Conservation (phyloP, 2,888 invertebrate species). For the Oscheius sp. region DNA sequence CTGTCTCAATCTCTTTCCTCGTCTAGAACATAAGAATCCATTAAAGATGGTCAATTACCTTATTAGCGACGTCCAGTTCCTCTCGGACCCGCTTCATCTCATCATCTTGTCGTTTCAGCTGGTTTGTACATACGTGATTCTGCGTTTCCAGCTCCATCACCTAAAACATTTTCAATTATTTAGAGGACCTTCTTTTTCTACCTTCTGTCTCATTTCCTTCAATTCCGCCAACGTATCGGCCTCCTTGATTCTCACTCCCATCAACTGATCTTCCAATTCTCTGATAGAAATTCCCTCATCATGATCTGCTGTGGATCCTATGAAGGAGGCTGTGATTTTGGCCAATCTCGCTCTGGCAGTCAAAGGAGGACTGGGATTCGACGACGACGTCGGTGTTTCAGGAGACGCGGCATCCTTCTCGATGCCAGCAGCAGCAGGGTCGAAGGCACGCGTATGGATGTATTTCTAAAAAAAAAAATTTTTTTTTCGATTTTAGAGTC, state of each 20-base stretch:
- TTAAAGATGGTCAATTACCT: constrained; percentile 69
- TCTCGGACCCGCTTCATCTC: constrained; percentile 86
- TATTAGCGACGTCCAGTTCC: constrained; percentile 80
- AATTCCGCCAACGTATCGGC: constrained; percentile 92
- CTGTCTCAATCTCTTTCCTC: constrained; percentile 75
- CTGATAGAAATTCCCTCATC: constrained; percentile 77
- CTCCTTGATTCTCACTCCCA: constrained; percentile 90
- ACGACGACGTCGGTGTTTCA: constrained; percentile 6
- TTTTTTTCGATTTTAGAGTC: too few species aligned
- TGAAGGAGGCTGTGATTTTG: constrained; percentile 63
- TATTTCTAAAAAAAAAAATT: constrained; percentile 50
- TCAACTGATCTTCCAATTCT: constrained; percentile 89
- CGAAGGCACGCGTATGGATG: constrained; percentile 56
- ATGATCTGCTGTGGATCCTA: constrained; percentile 50
- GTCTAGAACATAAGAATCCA: constrained; percentile 65
- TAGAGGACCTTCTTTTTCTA: too few species aligned
- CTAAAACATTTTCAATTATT: too few species aligned
- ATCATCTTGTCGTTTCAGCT: constrained; percentile 84
- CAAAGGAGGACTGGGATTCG: constrained; percentile 28
- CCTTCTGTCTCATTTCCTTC: constrained; percentile 90
- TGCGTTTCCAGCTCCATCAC: constrained; percentile 94
- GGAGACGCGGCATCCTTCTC: constrained; percentile 41
- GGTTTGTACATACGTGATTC: constrained; percentile 75
- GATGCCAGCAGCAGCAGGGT: constrained; percentile 44
- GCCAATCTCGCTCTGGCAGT: constrained; percentile 49